Conservation (phyloP, 2,113 vertebrate species). For the Nyctibius bracteatus region DNA sequence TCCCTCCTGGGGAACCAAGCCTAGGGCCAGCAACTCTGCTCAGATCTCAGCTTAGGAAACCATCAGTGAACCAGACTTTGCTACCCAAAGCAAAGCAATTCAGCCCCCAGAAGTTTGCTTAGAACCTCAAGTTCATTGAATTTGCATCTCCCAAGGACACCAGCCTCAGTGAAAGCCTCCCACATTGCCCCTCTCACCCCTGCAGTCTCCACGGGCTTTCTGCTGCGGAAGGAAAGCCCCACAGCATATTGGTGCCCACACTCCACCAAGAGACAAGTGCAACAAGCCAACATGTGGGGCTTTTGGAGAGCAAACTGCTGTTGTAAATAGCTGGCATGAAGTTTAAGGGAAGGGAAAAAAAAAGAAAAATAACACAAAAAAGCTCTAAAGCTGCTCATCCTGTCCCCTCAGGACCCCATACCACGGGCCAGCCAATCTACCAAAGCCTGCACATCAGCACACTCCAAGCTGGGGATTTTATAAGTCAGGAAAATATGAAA, state of each 20-base stretch:
- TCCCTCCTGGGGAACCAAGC: background rate
- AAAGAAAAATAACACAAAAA: background rate
- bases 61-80: background rate
- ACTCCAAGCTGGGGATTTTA: background rate
- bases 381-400: background rate
- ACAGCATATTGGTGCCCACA: fast-evolving
- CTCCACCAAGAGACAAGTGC: background rate
- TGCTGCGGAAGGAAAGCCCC: background rate
- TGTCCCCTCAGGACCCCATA: background rate
- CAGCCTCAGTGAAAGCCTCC: background rate
- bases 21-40: background rate
- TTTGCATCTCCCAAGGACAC: background rate
- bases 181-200: fast-evolving
- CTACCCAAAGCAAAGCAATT: background rate
- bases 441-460: background rate
- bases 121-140: background rate
- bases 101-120: background rate
- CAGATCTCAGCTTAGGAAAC: background rate
- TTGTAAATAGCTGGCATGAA: background rate
- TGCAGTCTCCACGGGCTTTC: too few species aligned
- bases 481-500: background rate
- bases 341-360: background rate
- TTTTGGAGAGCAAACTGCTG: background rate
- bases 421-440: background rate
- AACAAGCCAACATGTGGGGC: fast-evolving